Base-by-base conservation (phyloP, 92 coral and sea anemone genomes). In the Zoanthus solanderi region DNA sequence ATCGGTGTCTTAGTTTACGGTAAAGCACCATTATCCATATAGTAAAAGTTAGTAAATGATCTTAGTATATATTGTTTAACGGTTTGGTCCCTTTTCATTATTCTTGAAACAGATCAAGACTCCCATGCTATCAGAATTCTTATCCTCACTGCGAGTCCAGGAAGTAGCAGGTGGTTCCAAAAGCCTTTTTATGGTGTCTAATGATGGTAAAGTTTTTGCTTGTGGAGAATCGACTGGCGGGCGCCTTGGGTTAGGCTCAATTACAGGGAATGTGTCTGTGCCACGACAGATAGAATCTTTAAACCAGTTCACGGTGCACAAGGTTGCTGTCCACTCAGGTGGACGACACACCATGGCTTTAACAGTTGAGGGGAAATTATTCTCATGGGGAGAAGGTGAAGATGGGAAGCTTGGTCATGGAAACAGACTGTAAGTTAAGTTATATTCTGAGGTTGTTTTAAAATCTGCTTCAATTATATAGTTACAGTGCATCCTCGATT, bases 301-400 rank as follows among this genome's bases (percentile, higher is more conserved):
- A 5, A 92, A 90, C 79, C 95, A 88, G 88, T 92, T 93, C 60
- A 89, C 92, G 16, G 97, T 97, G 16, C 93, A 92, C 88, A 97
- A 97, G 78, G 94, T 97, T 3, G 93, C 95, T 5, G 98, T 94
- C 32, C 99, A 97, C 87, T 97, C 99, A 58, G 99, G 99, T 31
- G 99, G 99, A 1, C 94, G 99, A 0, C 99, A 97, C 84, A 87
- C 97, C 53, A 95, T 97, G 97, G 99, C 99, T 30, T 86, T 97
- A 65, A 97, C 99, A 34, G 85, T 92, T 16, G 96, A 95, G 73
- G 99, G 99, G 30, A 95, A 95, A 76, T 50, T 97, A 80, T 97
- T 93, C 93, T 94, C 99, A 1, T 97, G 99, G 99, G 99, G 99
- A 14, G 99, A 97, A 74, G 99, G 99, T n/a, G 99, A 97, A 81